Conservation (phyloP, 2,113 vertebrate species). For the Anseranas semipalmata region DNA sequence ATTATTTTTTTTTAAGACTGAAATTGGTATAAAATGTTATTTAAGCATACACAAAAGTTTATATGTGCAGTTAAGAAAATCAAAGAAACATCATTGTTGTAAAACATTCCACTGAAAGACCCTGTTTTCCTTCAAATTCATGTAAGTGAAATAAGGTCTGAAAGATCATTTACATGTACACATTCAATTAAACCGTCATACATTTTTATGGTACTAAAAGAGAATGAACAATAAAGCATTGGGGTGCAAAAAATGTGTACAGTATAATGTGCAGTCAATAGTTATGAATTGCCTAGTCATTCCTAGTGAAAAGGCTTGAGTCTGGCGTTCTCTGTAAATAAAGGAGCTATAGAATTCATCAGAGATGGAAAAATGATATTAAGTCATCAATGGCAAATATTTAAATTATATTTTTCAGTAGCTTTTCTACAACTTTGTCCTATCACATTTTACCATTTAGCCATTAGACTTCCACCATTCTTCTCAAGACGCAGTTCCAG, state of each 20-base stretch:
- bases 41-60: not conserved
- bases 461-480: not conserved
- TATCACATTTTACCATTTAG: not conserved
- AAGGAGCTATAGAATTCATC: slow-evolving; percentile 12
- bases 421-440: slow-evolving; percentile 12
- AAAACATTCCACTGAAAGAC: not conserved
- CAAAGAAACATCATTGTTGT: not conserved
- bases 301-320: not conserved
- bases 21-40: not conserved
- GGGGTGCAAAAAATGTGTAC: not conserved
- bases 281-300: slow-evolving; percentile 6
- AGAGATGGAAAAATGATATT: not conserved
- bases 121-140: not conserved
- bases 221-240: not conserved
- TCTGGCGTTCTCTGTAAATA: slow-evolving; percentile 9
- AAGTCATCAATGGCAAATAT: not conserved
- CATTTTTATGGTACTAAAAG: not conserved
- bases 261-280: not conserved
- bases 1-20: not conserved
- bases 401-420: not conserved
- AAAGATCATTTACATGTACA: slow-evolving; percentile 30
- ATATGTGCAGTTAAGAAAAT: not conserved
- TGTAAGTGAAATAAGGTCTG: not conserved
- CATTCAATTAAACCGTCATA: not conserved
- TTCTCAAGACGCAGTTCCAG: not conserved